Evolutionary conservation across 1,140 invertebrate species (phyloP).

Genomic region (Hycleus phaleratus): DNA sequence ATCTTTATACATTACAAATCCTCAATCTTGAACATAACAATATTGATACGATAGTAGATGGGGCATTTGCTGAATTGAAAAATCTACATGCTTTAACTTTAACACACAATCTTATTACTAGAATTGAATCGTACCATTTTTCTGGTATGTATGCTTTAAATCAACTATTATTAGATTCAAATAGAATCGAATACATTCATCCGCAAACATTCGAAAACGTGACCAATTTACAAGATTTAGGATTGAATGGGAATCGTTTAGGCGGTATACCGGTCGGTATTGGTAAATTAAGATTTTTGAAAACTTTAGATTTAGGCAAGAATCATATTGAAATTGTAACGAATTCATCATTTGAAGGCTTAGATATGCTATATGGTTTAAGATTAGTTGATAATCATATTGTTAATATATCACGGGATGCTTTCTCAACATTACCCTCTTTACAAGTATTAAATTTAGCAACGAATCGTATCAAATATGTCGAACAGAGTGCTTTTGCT

Average conservation of each 20-base stretch:
- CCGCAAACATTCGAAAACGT: slow-evolving; percentile 70
- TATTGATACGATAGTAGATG: slow-evolving; percentile 62
- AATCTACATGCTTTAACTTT: slow-evolving; percentile 70
- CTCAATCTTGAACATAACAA: slow-evolving; percentile 69
- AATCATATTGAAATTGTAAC: slow-evolving; percentile 60
- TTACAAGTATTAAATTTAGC: slow-evolving; percentile 63
- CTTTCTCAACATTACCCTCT: slow-evolving; percentile 56
- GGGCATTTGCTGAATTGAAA: slow-evolving; percentile 63
- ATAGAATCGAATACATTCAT: slow-evolving; percentile 60
- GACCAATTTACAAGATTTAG: slow-evolving; percentile 70
- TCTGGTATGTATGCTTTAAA: slow-evolving; percentile 63
- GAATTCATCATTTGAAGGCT: slow-evolving; percentile 53
- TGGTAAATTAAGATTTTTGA: slow-evolving; percentile 56
- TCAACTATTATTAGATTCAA: slow-evolving; percentile 67
- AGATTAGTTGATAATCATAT: slow-evolving; percentile 61
- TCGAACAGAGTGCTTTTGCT: slow-evolving; percentile 58
- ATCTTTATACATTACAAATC: slow-evolving; percentile 67
- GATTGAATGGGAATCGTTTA: slow-evolving; percentile 67
- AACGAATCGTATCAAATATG: slow-evolving; percentile 55
- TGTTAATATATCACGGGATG: slow-evolving; percentile 54
- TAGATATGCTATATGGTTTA: slow-evolving; percentile 55
- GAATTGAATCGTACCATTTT: slow-evolving; percentile 62
- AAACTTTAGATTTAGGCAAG: slow-evolving; percentile 70
- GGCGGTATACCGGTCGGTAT: slow-evolving; percentile 63
- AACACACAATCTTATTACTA: slow-evolving; percentile 61